A percentile compares a stretch with the other conserved stretches of the same genome.
Evolutionary conservation across 2,113 vertebrate genomes (phyloP).

Genomic region (Jacana jacana): DNA sequence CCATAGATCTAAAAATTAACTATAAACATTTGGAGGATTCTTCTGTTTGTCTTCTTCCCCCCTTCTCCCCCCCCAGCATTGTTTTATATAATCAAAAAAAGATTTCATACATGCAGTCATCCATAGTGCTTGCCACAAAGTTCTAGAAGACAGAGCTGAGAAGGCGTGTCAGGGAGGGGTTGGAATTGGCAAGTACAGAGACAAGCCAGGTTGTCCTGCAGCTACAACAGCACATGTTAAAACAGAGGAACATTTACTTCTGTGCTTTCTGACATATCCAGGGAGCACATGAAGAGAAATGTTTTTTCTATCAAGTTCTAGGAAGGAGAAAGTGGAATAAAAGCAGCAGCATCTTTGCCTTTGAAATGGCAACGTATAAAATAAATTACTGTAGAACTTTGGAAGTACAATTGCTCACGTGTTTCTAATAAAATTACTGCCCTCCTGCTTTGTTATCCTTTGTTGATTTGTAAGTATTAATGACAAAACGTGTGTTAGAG

Average conservation of each 20-base stretch:
- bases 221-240: not conserved
- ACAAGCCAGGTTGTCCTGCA: fast-evolving
- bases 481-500: not conserved
- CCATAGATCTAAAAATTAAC: not conserved
- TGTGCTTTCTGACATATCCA: not conserved
- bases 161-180: not conserved
- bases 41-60: not conserved
- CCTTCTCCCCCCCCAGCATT: not conserved
- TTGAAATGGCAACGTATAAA: not conserved
- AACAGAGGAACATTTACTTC: fast-evolving
- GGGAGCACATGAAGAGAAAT: not conserved
- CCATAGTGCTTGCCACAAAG: not conserved
- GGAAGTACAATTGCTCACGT: not conserved
- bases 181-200: not conserved
- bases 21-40: not conserved
- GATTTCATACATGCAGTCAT: not conserved
- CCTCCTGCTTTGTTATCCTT: not conserved
- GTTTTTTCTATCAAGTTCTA: not conserved
- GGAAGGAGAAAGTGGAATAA: not conserved
- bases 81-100: not conserved
- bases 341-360: not conserved
- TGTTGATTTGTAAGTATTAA: not conserved
- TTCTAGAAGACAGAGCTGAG: not conserved
- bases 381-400: not conserved
- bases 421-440: not conserved